phyloP scores from a whole-genome alignment of 2,888 invertebrate genomes.

The Pollenia griseotomentosa region DNA sequence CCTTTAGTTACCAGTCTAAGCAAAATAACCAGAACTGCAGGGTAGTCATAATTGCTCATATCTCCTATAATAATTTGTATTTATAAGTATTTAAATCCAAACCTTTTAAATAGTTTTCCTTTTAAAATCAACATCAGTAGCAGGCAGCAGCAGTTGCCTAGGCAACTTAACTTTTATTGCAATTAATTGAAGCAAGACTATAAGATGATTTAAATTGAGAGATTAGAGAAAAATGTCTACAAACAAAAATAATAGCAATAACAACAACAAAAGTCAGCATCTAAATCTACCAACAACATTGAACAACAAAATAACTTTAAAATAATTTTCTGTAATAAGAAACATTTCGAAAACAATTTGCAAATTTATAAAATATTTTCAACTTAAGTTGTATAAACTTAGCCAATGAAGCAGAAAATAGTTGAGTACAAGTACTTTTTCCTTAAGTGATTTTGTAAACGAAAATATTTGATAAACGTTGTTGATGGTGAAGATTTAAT shows the following conservation, averaged over 20 bases:
- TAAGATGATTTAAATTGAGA: conserved; percentile 28
- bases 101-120: not conserved
- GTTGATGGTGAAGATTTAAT: not conserved
- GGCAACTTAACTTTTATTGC: conserved; percentile 3
- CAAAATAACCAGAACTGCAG: not conserved
- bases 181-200: conserved; percentile 52
- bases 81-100: not conserved
- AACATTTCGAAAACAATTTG: not conserved
- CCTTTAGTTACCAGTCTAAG: not conserved
- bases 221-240: not conserved
- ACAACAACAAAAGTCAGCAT: not conserved
- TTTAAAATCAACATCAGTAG: not conserved
- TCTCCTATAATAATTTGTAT: not conserved
- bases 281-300: not conserved
- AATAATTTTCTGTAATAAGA: not conserved
- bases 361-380: not conserved
- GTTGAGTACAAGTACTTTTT: not conserved
- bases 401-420: conserved; percentile 41
- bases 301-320: not conserved
- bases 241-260: not conserved
- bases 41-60: not conserved
- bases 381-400: not conserved
- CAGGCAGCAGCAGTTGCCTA: conserved; percentile 18
- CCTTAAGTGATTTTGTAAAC: too few species aligned
- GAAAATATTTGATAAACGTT: not conserved